Evolutionary conservation across 35 echinoderm and acorn worm genomes (phyloP).

Genomic region (Heliocidaris erythrogramma): DNA sequence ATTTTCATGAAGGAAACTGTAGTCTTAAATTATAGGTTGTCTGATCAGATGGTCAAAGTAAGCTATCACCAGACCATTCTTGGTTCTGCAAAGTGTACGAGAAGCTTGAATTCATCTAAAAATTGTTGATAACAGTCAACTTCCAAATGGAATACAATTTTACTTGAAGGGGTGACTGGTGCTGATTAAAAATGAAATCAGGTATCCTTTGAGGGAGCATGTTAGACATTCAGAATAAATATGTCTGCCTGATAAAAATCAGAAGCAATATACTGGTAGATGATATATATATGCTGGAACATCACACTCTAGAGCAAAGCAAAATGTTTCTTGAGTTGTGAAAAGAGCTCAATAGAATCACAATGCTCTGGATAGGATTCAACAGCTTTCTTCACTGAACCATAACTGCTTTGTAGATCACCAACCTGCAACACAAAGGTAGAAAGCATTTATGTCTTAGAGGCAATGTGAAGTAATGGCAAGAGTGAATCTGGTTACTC

Average conservation of each 20-base stretch:
- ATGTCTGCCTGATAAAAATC: not conserved
- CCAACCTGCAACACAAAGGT: conserved; percentile 67
- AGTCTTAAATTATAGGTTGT: too few species aligned
- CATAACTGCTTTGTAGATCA: conserved; percentile 98
- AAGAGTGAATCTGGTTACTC: not conserved
- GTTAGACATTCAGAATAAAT: not conserved
- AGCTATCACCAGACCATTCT: too few species aligned
- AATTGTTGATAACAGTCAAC: too few species aligned
- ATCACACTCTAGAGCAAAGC: conserved; percentile 59
- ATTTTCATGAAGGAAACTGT: too few species aligned
- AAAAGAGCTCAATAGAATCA: conserved; percentile 88
- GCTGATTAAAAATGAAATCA: too few species aligned
- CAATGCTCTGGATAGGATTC: conserved; percentile 88
- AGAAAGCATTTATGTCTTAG: too few species aligned
- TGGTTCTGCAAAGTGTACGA: too few species aligned
- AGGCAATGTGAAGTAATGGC: not conserved
- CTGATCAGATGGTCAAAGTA: too few species aligned
- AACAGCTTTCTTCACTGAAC: conserved; percentile 72
- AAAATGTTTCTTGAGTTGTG: conserved; percentile 99
- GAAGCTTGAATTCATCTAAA: too few species aligned
- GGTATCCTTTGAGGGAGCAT: too few species aligned
- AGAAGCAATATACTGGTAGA: not conserved
- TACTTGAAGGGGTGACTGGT: too few species aligned
- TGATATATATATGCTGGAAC: not conserved
- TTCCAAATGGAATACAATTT: too few species aligned